These are phyloP conservation scores for Pteronotus mesoamericanus DNA, from an alignment of 2,797 vertebrate genomes.

Conservation along the genomic window DNA sequence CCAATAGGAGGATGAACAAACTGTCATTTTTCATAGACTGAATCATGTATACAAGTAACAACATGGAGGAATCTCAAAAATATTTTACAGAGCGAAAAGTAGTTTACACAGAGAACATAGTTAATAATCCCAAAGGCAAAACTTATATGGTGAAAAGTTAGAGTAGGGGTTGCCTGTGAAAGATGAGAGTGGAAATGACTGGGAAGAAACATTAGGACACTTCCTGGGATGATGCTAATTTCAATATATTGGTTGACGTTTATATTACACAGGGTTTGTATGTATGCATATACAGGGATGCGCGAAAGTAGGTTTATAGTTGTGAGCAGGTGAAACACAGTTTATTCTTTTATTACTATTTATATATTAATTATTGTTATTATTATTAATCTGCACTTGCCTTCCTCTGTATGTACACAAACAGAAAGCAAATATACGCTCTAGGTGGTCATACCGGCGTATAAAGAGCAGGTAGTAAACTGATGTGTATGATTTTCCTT, in stretches of 20 bases:
- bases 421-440: neutral
- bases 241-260: neutral
- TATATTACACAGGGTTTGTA: neutral
- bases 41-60: neutral
- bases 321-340: neutral
- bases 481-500: neutral
- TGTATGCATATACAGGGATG: neutral
- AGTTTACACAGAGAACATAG: neutral
- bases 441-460: neutral
- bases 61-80: neutral
- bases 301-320: neutral
- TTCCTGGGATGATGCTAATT: neutral
- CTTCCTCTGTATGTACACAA: neutral
- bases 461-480: neutral
- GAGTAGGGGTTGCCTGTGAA: neutral
- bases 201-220: neutral
- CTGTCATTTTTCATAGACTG: neutral
- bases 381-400: neutral
- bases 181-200: neutral
- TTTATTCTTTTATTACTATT: neutral
- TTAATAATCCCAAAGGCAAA: neutral
- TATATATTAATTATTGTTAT: neutral
- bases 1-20: neutral
- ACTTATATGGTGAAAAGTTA: neutral
- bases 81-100: neutral